phyloP scores from a whole-genome alignment of 1,140 invertebrate species.

The Bombus consobrinus region DNA sequence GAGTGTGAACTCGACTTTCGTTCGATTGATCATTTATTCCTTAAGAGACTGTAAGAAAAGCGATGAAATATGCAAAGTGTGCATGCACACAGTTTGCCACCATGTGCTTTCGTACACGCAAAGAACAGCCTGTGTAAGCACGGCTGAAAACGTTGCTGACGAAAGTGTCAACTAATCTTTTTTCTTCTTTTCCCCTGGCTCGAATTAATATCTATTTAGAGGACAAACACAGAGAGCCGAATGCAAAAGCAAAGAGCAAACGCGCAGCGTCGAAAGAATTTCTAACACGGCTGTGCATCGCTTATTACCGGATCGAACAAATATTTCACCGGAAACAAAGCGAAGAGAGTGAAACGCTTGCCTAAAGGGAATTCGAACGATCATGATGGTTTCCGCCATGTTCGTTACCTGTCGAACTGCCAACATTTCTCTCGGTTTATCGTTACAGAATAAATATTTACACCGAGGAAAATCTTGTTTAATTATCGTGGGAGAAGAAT shows the following conservation, averaged over 20 bases:
- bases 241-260: background rate
- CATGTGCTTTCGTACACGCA: background rate
- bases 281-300: background rate
- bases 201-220: background rate
- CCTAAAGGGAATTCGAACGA: background rate
- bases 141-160: background rate
- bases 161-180: background rate
- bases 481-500: slow-evolving; percentile 25
- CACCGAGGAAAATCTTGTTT: background rate
- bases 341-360: background rate
- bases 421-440: background rate
- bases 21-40: slow-evolving; percentile 7
- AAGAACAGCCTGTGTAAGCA: background rate
- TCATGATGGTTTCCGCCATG: no score
- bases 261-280: background rate
- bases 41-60: background rate
- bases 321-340: background rate
- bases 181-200: background rate
- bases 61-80: background rate
- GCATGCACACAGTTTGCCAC: background rate
- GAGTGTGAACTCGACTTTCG: background rate
- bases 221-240: background rate
- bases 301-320: background rate
- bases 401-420: background rate
- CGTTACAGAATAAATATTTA: background rate